These are phyloP conservation scores for Ephydatia muelleri DNA, from an alignment of 37 sponge, comb jelly and placozoan species.

Conservation along the genomic window DNA sequence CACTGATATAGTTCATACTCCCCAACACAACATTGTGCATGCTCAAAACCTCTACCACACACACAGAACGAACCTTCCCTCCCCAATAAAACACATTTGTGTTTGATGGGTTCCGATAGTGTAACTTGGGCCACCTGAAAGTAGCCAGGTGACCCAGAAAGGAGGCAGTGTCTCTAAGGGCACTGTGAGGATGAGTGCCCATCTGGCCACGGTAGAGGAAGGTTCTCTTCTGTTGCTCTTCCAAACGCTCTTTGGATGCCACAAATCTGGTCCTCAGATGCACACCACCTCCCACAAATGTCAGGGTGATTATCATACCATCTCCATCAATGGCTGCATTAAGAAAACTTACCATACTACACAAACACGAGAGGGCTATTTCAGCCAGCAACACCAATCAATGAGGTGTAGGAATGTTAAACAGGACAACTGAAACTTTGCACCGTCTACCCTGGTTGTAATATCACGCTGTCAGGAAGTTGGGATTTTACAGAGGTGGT, in stretches of 20 bases:
- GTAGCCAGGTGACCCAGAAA: conserved; percentile 40
- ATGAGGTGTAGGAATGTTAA: no score
- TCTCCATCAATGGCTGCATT: conserved; percentile 91
- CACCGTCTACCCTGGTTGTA: no score
- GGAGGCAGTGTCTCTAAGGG: conserved; percentile 52
- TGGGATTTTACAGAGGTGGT: no score
- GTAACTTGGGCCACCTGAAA: conserved; percentile 52
- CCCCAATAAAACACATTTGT: conserved; percentile 95
- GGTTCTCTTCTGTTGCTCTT: conserved; percentile 62
- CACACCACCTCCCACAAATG: conserved; percentile 75
- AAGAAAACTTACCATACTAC: not conserved
- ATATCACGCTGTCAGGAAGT: no score
- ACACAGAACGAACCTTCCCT: conserved; percentile 83
- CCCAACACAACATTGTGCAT: no score
- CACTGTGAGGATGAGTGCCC: conserved; percentile 73
- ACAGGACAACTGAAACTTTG: no score
- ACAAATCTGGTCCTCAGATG: conserved; percentile 83
- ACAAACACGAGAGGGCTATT: not conserved
- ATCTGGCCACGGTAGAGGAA: conserved; percentile 78
- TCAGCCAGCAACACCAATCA: no score
- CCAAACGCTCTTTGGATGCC: conserved; percentile 49
- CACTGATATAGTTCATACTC: no score
- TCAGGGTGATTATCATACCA: conserved; percentile 87
- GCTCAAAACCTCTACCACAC: no score
- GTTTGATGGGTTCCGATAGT: conserved; percentile 88